Percentiles rank a stretch among this genome's conserved stretches.
These are phyloP conservation scores for Adelges cooleyi DNA, from an alignment of 1,140 invertebrate genomes.

Conservation along the genomic window DNA sequence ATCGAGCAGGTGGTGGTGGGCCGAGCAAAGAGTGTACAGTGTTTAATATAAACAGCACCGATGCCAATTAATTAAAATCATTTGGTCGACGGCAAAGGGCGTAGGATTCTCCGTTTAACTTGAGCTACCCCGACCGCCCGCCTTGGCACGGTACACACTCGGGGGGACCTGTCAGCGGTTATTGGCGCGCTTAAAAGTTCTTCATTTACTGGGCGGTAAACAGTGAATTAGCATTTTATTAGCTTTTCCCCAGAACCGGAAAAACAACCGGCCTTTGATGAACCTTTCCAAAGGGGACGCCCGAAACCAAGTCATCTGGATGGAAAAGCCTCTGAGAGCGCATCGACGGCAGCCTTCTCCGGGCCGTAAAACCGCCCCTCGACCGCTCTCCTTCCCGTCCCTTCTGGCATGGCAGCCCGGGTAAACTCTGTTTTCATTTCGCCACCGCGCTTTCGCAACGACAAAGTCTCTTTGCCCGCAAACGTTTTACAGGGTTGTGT, in stretches of 20 bases:
- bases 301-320: constrained; percentile 10
- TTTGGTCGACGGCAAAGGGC: constrained; percentile 3
- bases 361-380: background rate
- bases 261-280: constrained; percentile 25
- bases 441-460: background rate
- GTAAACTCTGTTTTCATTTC: constrained; percentile 20
- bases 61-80: constrained; percentile 23
- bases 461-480: background rate
- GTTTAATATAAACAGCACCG: constrained; percentile 20
- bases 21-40: background rate
- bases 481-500: background rate
- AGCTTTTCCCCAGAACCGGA: constrained; percentile 24
- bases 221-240: constrained; percentile 27
- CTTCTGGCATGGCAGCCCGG: background rate
- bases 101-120: constrained; percentile 9
- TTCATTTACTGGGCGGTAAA: constrained; percentile 25
- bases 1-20: background rate
- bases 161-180: background rate
- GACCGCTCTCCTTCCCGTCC: no score
- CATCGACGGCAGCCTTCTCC: background rate
- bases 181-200: background rate
- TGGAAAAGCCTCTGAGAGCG: constrained; percentile 14
- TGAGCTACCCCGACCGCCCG: no score
- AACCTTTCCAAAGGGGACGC: constrained; percentile 19
- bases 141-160: no score